Evolutionary conservation across 2,888 invertebrate genomes (phyloP), one percentile per base, ranked within the genome.

Genomic region (Chrysolina americana): DNA sequence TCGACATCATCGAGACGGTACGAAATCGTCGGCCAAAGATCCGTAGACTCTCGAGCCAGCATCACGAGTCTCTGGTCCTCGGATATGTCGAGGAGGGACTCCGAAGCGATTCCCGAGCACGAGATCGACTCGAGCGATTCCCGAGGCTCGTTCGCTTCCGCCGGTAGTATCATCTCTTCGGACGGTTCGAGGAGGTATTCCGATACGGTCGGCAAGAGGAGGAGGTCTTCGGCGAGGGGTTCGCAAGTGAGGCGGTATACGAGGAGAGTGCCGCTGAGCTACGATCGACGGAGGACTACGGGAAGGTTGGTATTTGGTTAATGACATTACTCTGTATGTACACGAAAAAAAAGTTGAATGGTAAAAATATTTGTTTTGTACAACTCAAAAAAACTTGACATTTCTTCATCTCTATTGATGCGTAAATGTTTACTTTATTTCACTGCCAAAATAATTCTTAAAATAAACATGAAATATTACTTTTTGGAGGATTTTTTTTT

Each of bases 241-340:
- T 82, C 87, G 47, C 88, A 87, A 80, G 81, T 87, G 47, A 83
- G 88, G 65, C 83, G 91, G 75, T 90, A 91, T 41, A 87, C 91
- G 21, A 87, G 92, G 74, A 89, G 91, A 79, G 86, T 89, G 76
- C 92, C 92, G 23, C 88, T 91, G 71, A 90, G 90, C 65, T 84
- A 87, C 76, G 91, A 89, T 68, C 86, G 92, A 68, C 89, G 92
- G 85, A 88, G 92, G 82, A 92, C 92, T 66, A 92, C 92, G 79
- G 92, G 92, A 88, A 92, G 92, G 92, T 92, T 85, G 79, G 84
- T 90, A 80, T 44, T 41, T 17, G 9, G 59, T 50, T 19, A 17
- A 41, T 68, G 1, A 47, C n/a, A 13, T 4, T 10, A 36, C 28
- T 28, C 8, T 36, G 36, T 8, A 8, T 8, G 36, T 0, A 28